phyloP scores from a whole-genome alignment of 1,140 invertebrate genomes.

The Parasteatoda tepidariorum region DNA sequence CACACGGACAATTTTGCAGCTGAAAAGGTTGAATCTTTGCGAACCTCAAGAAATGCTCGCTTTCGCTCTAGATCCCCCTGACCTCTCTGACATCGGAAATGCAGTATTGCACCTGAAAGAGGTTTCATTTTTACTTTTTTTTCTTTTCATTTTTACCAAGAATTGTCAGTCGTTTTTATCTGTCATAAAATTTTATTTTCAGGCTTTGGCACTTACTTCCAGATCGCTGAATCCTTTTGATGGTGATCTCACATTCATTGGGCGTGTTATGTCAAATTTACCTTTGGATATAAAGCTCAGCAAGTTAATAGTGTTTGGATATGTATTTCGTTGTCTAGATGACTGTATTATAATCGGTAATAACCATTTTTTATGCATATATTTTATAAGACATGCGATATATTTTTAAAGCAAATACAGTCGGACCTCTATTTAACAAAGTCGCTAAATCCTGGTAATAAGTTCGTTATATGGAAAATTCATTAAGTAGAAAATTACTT shows the following conservation, averaged over 20 bases:
- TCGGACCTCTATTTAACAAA: too few species aligned
- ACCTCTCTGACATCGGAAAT: slow-evolving; percentile 81
- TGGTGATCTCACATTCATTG: slow-evolving; percentile 91
- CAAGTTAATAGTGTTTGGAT: slow-evolving; percentile 88
- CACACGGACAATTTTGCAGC: slow-evolving; percentile 83
- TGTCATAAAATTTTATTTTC: slow-evolving; percentile 43
- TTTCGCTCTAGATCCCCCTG: slow-evolving; percentile 87
- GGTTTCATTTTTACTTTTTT: slow-evolving; percentile 68
- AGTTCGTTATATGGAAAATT: too few species aligned
- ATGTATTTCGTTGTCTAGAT: slow-evolving; percentile 85
- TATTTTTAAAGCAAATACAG: too few species aligned
- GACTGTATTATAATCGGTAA: slow-evolving; percentile 86
- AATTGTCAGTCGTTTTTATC: too few species aligned
- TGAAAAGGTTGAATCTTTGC: slow-evolving; percentile 88
- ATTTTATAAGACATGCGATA: neutral
- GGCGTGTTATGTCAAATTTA: slow-evolving; percentile 82
- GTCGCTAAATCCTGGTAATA: too few species aligned
- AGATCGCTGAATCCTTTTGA: slow-evolving; percentile 69
- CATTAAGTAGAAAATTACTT: too few species aligned
- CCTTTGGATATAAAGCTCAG: slow-evolving; percentile 85
- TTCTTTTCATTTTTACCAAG: neutral
- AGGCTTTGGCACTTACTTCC: slow-evolving; percentile 73
- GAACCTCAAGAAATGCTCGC: slow-evolving; percentile 84
- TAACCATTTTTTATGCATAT: slow-evolving; percentile 21
- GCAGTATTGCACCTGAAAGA: slow-evolving; percentile 90